Evolutionary conservation across 2,888 invertebrate genomes (phyloP), one percentile per base, ranked within the genome.

Genomic region (Galerucella calmariensis): DNA sequence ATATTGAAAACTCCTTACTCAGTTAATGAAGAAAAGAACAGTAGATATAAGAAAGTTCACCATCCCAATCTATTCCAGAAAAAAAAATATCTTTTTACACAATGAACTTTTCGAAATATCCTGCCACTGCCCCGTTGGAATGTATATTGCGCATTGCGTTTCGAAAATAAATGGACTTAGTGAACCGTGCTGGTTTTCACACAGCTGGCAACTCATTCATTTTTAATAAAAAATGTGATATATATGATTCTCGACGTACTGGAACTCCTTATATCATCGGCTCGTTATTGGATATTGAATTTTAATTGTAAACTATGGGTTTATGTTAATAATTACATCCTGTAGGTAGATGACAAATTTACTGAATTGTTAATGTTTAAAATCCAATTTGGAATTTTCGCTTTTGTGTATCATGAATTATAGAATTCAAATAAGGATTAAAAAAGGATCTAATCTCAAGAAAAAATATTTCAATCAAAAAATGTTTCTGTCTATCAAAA

Each of bases 161-260:
- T 72, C 61, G 51, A 72, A 66, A 72, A 67, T 72, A 67, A 67
- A 72, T 61, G 56, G 62, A 73, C 73, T 67, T 68, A 67, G 67
- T 62, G 72, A 67, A 72, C 62, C 72, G 67, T 72, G 72, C 72
- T 68, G 62, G 51, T 65, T 65, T 65, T 65, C 46, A 53, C 65
- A 65, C 70, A 70, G 70, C 70, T 70, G 44, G 70, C 53, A 46
- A 41, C 70, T 69, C 48, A 61, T 70, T 63, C 70, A 63, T 58
- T 63, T 70, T 63, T 63, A 63, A 69, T 69, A 51, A 51, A 70
- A 14, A 35, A 16, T 51, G 70, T 70, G 51, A 70, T 70, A 56
- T 63, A 53, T 63, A 44, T 63, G 44, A 16, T 70, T 70, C 70
- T 70, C 51, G 70, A 27, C 70, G 63, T 14, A 63, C 41, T 70